Percentiles rank a stretch among this genome's conserved stretches.
Conservation (phyloP, 37 sponge, comb jelly and placozoan species). For the Amphimedon queenslandica region DNA sequence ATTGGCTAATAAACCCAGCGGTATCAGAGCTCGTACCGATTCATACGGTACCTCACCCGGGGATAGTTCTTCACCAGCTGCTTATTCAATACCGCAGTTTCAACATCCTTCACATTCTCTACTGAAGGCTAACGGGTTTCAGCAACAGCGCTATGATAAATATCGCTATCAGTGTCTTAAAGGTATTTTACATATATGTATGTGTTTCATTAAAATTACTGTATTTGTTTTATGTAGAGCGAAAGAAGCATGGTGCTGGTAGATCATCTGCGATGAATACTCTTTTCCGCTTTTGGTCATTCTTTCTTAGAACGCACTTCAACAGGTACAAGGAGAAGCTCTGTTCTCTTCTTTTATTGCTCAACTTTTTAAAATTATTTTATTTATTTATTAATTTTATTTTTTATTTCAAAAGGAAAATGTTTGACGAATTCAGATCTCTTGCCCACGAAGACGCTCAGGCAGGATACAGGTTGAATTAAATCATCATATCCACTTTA, state of each 20-base stretch:
- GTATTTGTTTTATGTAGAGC: constrained; percentile 65
- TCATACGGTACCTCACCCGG: constrained; percentile 17
- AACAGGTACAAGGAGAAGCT: constrained; percentile 64
- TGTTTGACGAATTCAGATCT: constrained; percentile 93
- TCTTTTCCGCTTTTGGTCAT: constrained; percentile 98
- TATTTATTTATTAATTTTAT: no score
- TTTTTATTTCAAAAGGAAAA: constrained; percentile 77
- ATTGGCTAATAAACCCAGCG: constrained; percentile 32
- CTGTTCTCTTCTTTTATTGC: no score
- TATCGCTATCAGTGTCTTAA: constrained; percentile 85
- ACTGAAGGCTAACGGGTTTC: constrained; percentile 97
- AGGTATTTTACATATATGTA: constrained; percentile 56
- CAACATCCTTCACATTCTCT: constrained; percentile 97
- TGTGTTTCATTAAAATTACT: not conserved
- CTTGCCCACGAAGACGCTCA: constrained; percentile 82
- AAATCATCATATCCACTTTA: constrained; percentile 2
- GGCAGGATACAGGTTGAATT: constrained; percentile 71
- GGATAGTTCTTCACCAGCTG: constrained; percentile 60
- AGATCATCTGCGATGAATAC: constrained; percentile 98
- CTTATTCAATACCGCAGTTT: constrained; percentile 91
- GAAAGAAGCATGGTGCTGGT: constrained; percentile 76
- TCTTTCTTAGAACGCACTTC: constrained; percentile 95
- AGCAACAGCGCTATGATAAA: constrained; percentile 92
- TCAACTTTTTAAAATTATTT: no score
- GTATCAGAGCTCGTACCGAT: not conserved